These are phyloP conservation scores for Sebastes ruberrimus DNA, from an alignment of 2,797 vertebrate genomes.

Conservation along the genomic window DNA sequence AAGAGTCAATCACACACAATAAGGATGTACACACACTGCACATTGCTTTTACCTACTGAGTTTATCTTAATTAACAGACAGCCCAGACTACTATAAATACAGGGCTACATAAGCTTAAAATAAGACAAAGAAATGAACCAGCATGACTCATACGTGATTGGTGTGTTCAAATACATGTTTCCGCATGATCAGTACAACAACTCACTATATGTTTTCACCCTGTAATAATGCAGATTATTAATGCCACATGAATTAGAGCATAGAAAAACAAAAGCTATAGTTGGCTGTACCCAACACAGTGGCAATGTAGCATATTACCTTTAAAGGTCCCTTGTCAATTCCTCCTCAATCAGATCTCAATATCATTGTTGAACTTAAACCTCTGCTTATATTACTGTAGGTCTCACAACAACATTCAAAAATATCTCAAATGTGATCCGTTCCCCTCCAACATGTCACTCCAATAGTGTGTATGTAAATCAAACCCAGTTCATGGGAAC, in stretches of 20 bases:
- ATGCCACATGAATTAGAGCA: neutral
- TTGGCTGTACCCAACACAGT: neutral
- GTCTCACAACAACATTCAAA: neutral
- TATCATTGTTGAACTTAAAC: neutral
- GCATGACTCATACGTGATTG: neutral
- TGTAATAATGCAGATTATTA: neutral
- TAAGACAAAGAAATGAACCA: neutral
- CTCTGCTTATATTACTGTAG: neutral
- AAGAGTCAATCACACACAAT: constrained; percentile 6
- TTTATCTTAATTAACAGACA: neutral
- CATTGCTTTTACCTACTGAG: neutral
- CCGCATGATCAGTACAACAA: neutral
- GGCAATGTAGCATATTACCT: neutral
- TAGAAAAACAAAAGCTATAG: neutral
- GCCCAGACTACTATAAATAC: neutral
- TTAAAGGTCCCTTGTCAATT: neutral
- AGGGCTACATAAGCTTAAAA: neutral
- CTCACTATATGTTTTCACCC: neutral
- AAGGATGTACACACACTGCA: neutral
- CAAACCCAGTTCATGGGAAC: neutral
- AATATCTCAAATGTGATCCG: neutral
- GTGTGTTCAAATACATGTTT: neutral
- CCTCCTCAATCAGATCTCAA: neutral
- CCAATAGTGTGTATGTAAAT: neutral
- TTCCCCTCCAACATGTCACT: neutral